These are phyloP conservation scores for Cephus runcator DNA, from an alignment of 2,888 invertebrate species.

Conservation along the genomic window DNA sequence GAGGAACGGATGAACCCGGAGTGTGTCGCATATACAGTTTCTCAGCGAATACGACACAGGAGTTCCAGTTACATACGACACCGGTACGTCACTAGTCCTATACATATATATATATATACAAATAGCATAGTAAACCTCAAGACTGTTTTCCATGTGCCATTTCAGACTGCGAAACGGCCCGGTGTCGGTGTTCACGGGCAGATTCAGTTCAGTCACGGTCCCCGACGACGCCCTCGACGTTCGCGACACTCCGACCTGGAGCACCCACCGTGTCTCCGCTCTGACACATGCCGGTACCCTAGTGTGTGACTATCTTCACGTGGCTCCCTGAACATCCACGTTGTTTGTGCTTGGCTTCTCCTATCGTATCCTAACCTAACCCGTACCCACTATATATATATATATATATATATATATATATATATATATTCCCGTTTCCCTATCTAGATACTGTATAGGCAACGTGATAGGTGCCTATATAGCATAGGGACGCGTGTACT, in stretches of 20 bases:
- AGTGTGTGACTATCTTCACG: neutral
- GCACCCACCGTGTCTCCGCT: constrained; percentile 64
- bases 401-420: too few species aligned
- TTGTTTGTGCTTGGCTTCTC: neutral
- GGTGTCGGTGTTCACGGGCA: constrained; percentile 54
- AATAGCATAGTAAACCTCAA: too few species aligned
- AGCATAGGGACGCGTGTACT: too few species aligned
- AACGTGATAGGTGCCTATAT: too few species aligned
- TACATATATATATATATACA: neutral
- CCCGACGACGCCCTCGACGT: constrained; percentile 49
- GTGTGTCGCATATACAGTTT: constrained; percentile 48
- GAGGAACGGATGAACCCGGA: too few species aligned
- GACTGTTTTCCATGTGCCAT: too few species aligned
- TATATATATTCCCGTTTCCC: too few species aligned
- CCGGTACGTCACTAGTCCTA: neutral
- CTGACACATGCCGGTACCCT: constrained; percentile 36
- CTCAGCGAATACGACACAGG: constrained; percentile 50
- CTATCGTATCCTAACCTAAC: neutral
- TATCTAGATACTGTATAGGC: too few species aligned
- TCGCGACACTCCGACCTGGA: constrained; percentile 47
- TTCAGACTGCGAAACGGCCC: constrained; percentile 9
- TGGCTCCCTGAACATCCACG: neutral
- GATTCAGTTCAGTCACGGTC: constrained; percentile 61
- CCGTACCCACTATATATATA: too few species aligned
- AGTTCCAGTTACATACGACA: constrained; percentile 54